These are phyloP conservation scores for Anastrepha ludens DNA, from an alignment of 1,140 invertebrate species.

Conservation along the genomic window DNA sequence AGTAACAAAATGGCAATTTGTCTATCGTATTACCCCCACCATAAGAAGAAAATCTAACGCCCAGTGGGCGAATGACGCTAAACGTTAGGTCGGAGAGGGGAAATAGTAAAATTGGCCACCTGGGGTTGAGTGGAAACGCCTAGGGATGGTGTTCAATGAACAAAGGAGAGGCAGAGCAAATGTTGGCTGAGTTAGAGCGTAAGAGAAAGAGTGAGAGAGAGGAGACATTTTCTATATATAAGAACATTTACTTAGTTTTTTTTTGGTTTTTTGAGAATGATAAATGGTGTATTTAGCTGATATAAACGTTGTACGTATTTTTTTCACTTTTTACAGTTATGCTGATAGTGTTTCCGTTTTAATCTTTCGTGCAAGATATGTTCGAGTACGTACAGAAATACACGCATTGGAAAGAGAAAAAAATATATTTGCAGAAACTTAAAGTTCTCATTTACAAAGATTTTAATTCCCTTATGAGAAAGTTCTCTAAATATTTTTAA, in stretches of 20 bases:
- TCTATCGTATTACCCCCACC: neutral
- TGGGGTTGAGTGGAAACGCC: neutral
- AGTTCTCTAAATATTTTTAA: no score
- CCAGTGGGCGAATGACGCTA: neutral
- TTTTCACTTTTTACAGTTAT: no score
- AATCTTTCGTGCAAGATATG: no score
- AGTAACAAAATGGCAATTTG: slow-evolving; percentile 44
- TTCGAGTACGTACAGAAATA: no score
- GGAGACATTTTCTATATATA: neutral
- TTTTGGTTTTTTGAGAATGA: neutral
- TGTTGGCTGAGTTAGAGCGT: neutral
- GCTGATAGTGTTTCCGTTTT: no score
- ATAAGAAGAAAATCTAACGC: neutral
- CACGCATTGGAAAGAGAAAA: no score
- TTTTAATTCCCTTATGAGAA: no score
- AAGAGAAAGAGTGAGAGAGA: neutral
- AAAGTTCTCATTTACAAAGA: no score
- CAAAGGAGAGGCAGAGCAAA: neutral
- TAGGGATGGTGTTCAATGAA: neutral
- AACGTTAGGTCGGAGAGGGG: neutral
- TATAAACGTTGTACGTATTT: no score
- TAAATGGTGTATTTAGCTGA: no score
- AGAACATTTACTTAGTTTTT: neutral
- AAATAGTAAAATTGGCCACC: neutral
- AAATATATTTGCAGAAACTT: no score